phyloP scores from a whole-genome alignment of 2,113 vertebrate species.

The Ranitomeya variabilis region DNA sequence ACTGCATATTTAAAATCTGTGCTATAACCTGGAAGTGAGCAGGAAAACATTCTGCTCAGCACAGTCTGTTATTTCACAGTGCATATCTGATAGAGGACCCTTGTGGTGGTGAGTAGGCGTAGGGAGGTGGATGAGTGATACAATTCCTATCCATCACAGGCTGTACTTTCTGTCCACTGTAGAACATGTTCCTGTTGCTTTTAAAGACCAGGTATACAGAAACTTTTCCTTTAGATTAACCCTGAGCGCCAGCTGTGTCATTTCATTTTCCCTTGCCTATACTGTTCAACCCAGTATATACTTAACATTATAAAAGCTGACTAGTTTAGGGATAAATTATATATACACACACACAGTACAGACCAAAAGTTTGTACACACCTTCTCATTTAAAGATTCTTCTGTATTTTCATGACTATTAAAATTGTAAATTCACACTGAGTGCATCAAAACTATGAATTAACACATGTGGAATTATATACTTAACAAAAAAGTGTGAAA shows the following conservation, averaged over 20 bases:
- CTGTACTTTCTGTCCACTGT: slow-evolving; percentile 46
- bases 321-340: neutral
- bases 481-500: too few relatives aligned
- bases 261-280: neutral
- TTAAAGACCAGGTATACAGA: slow-evolving; percentile 1
- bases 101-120: slow-evolving; percentile 41
- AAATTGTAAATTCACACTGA: too few relatives aligned
- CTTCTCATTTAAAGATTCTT: too few relatives aligned
- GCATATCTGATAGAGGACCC: slow-evolving; percentile 39
- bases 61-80: slow-evolving; percentile 37
- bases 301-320: neutral
- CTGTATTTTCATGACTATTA: too few relatives aligned
- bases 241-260: neutral
- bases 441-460: too few relatives aligned
- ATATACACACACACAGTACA: too few relatives aligned
- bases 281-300: neutral
- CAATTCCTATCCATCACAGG: slow-evolving; percentile 27
- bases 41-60: slow-evolving; percentile 49
- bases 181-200: slow-evolving; percentile 42
- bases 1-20: slow-evolving; percentile 25
- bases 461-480: too few relatives aligned
- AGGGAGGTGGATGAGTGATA: slow-evolving; percentile 31
- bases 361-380: too few relatives aligned
- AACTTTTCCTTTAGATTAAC: neutral
- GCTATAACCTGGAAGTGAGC: slow-evolving; percentile 43